Evolutionary conservation across 1,140 invertebrate genomes (phyloP), one percentile per base, ranked within the genome.

Genomic region (Saccostrea cuccullata): DNA sequence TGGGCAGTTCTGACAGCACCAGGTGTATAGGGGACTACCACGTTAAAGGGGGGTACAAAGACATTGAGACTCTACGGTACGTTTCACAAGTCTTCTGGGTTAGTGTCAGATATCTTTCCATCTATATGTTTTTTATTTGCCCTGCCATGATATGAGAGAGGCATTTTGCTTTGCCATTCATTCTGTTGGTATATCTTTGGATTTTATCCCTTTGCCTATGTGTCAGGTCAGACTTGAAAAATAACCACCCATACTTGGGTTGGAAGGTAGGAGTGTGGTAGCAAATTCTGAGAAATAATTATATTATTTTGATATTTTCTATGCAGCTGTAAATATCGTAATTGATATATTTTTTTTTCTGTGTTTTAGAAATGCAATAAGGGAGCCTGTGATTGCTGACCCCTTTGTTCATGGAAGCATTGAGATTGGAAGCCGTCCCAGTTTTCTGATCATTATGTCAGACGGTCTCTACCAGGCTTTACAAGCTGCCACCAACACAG

Each of bases 21-120:
- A 94, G 98, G 60, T 98, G 98, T 92, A 95, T 98, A 30, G 98
- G 98, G n/a, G 98, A 98, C 95, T 98, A 98, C 93, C 95, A 97
- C 88, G 96, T 98, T 0, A 98, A 98, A 95, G 97, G 97, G 2
- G 97, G 97, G 6, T 98, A 98, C 91, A 97, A 97, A 94, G 97
- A 98, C 87, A 97, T 98, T 93, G 97, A 98, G 26, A 96, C 96
- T 86, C 86, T 96, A 9, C 92, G 92, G 95, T 95, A 90, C 86
- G 87, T 87, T n/a, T 0, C 6, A 36, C 5, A 15, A 30, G 70
- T 20, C 13, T 4, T 60, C 58, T 60, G 58, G 15, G 60, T 23
- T 26, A 85, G 17, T 36, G 30, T 36, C 30, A 36, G 2, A 36
- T 36, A 36, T 36, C 30, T 36, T 36, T 36, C 30, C 2, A 0